These are phyloP conservation scores for Sylvietta virens DNA, from an alignment of 2,113 vertebrate species.

Conservation along the genomic window DNA sequence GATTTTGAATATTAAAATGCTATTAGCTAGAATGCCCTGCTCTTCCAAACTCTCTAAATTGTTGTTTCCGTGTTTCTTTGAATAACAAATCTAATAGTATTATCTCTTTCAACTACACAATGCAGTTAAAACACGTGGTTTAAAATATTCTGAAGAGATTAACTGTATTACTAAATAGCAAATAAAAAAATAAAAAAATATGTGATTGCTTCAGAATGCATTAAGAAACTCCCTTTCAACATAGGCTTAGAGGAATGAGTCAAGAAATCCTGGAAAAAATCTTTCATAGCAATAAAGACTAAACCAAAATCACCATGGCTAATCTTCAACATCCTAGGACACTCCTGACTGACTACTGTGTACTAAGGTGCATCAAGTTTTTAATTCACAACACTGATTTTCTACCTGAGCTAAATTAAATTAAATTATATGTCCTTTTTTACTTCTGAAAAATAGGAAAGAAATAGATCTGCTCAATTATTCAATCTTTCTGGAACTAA, in stretches of 20 bases:
- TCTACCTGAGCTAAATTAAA: not conserved
- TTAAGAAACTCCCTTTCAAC: constrained; percentile 47
- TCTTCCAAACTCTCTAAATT: not conserved
- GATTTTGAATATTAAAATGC: not conserved
- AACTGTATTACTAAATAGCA: not conserved
- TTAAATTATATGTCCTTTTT: not conserved
- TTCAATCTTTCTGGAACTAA: not conserved
- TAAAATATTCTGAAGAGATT: not conserved
- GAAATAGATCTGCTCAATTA: not conserved
- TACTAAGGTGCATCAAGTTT: not conserved
- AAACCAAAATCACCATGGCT: constrained; percentile 21
- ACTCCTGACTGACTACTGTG: not conserved
- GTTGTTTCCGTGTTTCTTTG: not conserved
- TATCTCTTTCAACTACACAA: not conserved
- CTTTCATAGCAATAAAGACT: not conserved
- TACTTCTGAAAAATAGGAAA: not conserved
- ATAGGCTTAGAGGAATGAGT: constrained; percentile 28
- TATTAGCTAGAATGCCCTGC: not conserved
- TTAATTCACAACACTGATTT: not conserved
- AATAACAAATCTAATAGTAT: not conserved
- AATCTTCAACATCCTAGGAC: constrained; percentile 19
- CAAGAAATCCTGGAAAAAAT: constrained; percentile 43
- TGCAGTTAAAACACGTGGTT: not conserved
- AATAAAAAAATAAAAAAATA: not conserved
- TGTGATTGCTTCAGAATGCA: constrained; percentile 36